Evolutionary conservation across 2,888 invertebrate genomes (phyloP).

Genomic region (Danaus chrysippus): DNA sequence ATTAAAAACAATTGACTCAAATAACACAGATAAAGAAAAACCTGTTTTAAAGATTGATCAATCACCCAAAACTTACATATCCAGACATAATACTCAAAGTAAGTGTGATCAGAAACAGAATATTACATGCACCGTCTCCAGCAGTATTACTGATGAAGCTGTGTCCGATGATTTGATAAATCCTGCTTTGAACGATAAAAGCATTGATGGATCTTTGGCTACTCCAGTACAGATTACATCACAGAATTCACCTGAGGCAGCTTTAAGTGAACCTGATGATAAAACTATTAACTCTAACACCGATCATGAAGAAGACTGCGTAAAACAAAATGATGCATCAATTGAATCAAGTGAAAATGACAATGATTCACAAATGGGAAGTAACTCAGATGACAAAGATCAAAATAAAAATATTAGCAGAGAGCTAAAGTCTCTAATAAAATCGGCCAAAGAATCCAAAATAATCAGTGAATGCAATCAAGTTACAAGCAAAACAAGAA

Average conservation of each 20-base stretch:
- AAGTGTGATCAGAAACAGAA: background rate
- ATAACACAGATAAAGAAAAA: background rate
- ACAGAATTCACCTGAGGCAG: constrained; percentile 18
- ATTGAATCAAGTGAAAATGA: constrained; percentile 41
- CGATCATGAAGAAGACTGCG: constrained; percentile 30
- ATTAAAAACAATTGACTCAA: background rate
- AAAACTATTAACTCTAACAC: constrained; percentile 23
- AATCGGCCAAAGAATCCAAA: constrained; percentile 83
- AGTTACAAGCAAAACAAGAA: constrained; percentile 71
- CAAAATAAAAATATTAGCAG: constrained; percentile 70
- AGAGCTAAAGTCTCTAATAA: constrained; percentile 81
- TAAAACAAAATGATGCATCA: constrained; percentile 8
- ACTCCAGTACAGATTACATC: constrained; percentile 18
- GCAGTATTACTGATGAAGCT: constrained; percentile 34
- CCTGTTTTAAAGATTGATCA: background rate
- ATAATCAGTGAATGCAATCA: constrained; percentile 80
- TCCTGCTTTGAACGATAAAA: background rate
- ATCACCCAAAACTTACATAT: background rate
- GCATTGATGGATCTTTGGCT: constrained; percentile 12
- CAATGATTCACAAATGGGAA: constrained; percentile 54
- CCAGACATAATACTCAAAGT: background rate
- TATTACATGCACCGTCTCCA: background rate
- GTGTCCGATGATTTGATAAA: constrained; percentile 37
- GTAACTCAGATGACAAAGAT: constrained; percentile 58
- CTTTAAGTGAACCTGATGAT: constrained; percentile 17